Conservation (phyloP, 2,888 invertebrate species). For the Pristionchus mayeri region DNA sequence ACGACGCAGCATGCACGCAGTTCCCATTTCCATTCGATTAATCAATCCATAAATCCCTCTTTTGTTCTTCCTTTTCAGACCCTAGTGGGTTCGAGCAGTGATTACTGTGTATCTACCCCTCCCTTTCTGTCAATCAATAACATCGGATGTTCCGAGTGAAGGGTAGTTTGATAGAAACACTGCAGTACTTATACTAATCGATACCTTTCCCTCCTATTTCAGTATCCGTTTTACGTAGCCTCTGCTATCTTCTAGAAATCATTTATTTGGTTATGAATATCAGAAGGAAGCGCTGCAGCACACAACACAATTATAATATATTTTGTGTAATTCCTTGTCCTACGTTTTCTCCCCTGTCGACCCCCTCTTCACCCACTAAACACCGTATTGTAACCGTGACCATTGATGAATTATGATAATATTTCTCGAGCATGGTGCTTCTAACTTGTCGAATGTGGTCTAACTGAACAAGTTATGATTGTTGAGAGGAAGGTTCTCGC, state of each 20-base stretch:
- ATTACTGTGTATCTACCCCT: neutral
- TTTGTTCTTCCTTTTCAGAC: constrained; percentile 10
- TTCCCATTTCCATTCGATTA: neutral
- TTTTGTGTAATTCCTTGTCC: constrained; percentile 7
- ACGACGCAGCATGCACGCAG: constrained; percentile 6
- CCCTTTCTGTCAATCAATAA: neutral
- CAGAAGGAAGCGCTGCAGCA: constrained; percentile 20
- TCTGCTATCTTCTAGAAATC: constrained; percentile 15
- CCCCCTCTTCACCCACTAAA: constrained; percentile 26
- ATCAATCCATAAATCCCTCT: neutral
- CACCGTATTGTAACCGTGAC: constrained; percentile 35
- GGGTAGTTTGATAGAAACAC: constrained; percentile 1
- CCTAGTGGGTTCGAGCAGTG: constrained; percentile 11
- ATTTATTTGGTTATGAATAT: constrained; percentile 34
- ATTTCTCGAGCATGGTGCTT: neutral
- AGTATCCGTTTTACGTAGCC: constrained; percentile 22
- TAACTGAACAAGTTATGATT: neutral
- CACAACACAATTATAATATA: constrained; percentile 25
- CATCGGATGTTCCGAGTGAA: constrained; percentile 5
- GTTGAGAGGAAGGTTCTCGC: too few species aligned
- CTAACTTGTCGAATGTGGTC: constrained; percentile 4
- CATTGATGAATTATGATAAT: constrained; percentile 32
- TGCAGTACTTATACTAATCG: constrained; percentile 13
- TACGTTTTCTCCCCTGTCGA: neutral
- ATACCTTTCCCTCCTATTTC: constrained; percentile 15